Conservation (phyloP, 2,113 vertebrate genomes). For the Onychostoma macrolepis region DNA sequence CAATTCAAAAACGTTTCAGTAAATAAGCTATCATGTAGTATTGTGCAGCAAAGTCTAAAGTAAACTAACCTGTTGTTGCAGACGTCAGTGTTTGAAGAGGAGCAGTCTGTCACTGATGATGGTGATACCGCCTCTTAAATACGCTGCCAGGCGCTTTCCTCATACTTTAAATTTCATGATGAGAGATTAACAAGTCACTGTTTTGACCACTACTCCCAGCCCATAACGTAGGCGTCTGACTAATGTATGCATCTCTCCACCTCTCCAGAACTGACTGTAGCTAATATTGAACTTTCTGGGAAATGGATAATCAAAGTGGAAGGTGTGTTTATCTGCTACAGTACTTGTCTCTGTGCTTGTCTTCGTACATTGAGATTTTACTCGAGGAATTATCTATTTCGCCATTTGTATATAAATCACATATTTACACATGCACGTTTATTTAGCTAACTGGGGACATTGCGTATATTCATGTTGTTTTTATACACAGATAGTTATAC, state of each 20-base stretch:
- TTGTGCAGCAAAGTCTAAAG: neutral
- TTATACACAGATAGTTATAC: too few relatives aligned
- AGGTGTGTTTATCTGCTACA: neutral
- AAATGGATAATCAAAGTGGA: neutral
- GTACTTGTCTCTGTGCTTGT: neutral
- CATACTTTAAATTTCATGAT: constrained; percentile 9
- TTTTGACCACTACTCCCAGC: constrained; percentile 6
- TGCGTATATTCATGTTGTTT: too few relatives aligned
- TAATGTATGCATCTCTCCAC: constrained; percentile 12
- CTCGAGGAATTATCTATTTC: neutral
- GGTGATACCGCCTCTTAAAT: constrained; percentile 27
- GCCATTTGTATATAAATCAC: too few relatives aligned
- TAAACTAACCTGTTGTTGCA: constrained; percentile 2
- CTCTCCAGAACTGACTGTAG: neutral
- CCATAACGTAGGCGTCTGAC: neutral
- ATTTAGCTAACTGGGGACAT: too few relatives aligned
- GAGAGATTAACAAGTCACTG: constrained; percentile 3
- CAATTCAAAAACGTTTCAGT: neutral
- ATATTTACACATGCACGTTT: too few relatives aligned
- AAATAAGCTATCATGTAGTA: neutral
- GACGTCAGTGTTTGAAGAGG: neutral
- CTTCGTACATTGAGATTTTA: neutral
- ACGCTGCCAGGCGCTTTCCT: neutral
- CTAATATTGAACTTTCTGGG: neutral
- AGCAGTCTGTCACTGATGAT: neutral